Conservation (phyloP, 1,140 invertebrate genomes). For the Hestina assimilis region DNA sequence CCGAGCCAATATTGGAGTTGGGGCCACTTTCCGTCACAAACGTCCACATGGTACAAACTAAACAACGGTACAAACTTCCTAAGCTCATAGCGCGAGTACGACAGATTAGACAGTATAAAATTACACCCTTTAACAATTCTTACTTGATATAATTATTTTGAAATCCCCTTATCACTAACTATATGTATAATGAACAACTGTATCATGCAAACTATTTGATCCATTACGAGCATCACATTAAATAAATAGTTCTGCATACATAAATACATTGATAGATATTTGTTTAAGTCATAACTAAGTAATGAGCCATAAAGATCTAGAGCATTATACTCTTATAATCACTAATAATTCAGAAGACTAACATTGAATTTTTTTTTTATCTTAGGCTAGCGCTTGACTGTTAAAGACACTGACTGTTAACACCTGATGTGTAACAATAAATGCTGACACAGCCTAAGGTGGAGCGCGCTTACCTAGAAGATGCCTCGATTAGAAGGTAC, state of each 20-base stretch:
- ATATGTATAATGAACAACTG: slow-evolving; percentile 40
- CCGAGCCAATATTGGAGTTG: background rate
- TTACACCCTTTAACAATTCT: slow-evolving; percentile 59
- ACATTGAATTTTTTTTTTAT: too few relatives aligned
- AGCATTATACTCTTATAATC: too few relatives aligned
- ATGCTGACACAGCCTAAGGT: too few relatives aligned
- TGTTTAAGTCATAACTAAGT: too few relatives aligned
- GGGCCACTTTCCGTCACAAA: background rate
- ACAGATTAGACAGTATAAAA: slow-evolving; percentile 63
- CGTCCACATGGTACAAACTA: slow-evolving; percentile 10
- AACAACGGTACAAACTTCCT: slow-evolving; percentile 33
- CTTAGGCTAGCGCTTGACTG: too few relatives aligned
- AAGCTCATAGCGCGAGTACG: slow-evolving; percentile 50
- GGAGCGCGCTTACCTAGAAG: too few relatives aligned
- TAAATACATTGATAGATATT: too few relatives aligned
- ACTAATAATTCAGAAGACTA: too few relatives aligned
- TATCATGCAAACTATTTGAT: slow-evolving; percentile 53
- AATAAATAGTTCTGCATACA: slow-evolving; percentile 14
- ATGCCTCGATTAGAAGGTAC: too few relatives aligned
- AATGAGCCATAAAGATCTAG: too few relatives aligned
- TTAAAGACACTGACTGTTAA: too few relatives aligned
- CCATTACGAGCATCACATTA: slow-evolving; percentile 47
- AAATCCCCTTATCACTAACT: slow-evolving; percentile 47
- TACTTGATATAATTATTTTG: slow-evolving; percentile 42
- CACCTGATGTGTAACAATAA: too few relatives aligned